Evolutionary conservation across 2,113 vertebrate species (phyloP), one percentile per base, ranked within the genome.

Genomic region (Tapirus terrestris): DNA sequence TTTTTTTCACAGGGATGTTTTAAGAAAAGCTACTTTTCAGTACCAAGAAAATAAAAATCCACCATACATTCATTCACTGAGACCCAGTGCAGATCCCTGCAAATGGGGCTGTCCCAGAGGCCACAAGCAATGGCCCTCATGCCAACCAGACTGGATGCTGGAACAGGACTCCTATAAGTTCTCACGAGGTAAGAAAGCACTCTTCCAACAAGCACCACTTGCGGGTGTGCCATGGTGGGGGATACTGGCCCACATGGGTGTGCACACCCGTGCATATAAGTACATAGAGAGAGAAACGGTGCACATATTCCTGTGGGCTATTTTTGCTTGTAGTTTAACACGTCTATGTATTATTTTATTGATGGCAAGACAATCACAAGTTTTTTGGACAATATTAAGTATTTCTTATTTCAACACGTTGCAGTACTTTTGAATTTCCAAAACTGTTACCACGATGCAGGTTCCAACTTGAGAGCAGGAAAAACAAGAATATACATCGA

Each of bases 331-430:
- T 90, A 94, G 77, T 94, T 94, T 92, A 96, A 98, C 97, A 98
- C 95, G 97, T 86, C 95, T 97, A 98, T 96, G 98, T 96, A 94
- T 97, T 98, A 97, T 95, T 98, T 98, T 98, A 98, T 98, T 98
- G 98, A 98, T 98, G 98, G 98, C 98, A 98, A 98, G 98, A 98
- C 98, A 97, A 98, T 98, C 98, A 98, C 97, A 98, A 97, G 81
- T 77, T 98, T 98, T 96, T 96, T 86, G 91, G 97, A 98, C 98
- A 98, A 98, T 98, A 98, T 97, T 96, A 94, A 98, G 96, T 96
- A 97, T 91, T 96, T 98, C 98, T 97, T 98, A 97, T 96, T 97
- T 98, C 94, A 97, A 98, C 95, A 98, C 97, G 11, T 77, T 93
- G 98, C 88, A 98, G 97, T 98, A 98, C 98, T 97, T 97, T 92